phyloP scores from a whole-genome alignment of 2,113 vertebrate genomes.

The Fulica atra region DNA sequence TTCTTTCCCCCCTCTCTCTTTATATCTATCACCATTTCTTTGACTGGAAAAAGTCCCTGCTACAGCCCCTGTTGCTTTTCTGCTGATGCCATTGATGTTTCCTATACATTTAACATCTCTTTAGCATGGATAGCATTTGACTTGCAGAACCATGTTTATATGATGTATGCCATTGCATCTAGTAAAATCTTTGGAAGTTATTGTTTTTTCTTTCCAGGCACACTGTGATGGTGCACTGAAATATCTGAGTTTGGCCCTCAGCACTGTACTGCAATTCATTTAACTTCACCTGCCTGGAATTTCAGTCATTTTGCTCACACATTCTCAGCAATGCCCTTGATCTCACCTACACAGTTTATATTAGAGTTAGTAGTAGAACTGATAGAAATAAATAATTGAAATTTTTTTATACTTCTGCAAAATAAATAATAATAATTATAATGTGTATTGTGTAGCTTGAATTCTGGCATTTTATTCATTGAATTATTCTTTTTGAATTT shows the following conservation, averaged over 20 bases:
- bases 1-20: not conserved
- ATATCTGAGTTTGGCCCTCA: not conserved
- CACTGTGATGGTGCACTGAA: not conserved
- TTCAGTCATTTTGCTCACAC: not conserved
- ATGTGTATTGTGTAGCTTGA: not conserved
- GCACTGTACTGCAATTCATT: not conserved
- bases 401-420: not conserved
- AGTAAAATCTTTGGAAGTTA: not conserved
- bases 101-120: not conserved
- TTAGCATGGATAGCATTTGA: not conserved
- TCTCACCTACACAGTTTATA: not conserved
- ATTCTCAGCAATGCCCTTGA: not conserved
- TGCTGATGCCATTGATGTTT: not conserved
- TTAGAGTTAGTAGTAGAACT: not conserved
- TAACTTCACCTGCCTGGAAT: not conserved
- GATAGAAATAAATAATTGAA: not conserved
- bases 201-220: not conserved
- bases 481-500: not conserved
- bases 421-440: not conserved
- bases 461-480: not conserved
- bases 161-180: not conserved
- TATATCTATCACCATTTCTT: not conserved
- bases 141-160: not conserved
- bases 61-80: not conserved
- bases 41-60: not conserved